Conservation (phyloP, 2,113 vertebrate genomes). For the Eubucco bourcierii region DNA sequence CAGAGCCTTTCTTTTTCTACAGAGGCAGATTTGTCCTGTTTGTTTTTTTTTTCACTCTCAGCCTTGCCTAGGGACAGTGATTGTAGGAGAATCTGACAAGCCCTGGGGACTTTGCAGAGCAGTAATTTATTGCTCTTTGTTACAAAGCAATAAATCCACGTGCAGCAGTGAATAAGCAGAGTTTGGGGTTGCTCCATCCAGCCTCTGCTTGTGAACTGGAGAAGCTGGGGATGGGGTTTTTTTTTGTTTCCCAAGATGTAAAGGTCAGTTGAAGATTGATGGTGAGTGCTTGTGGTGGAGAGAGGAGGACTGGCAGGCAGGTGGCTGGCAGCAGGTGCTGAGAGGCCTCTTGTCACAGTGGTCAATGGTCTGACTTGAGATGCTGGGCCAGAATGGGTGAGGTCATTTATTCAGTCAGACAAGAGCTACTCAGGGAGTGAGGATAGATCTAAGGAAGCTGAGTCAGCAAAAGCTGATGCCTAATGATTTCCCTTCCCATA, state of each 20-base stretch:
- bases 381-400: not conserved
- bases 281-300: not conserved
- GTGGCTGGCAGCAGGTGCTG: not conserved
- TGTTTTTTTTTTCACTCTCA: not conserved
- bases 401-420: not conserved
- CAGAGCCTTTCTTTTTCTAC: not conserved
- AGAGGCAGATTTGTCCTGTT: not conserved
- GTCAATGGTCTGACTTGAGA: not conserved
- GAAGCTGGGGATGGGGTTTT: not conserved
- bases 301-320: not conserved
- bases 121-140: conserved; percentile 21
- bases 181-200: not conserved
- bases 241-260: not conserved
- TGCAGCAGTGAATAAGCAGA: not conserved
- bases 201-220: not conserved
- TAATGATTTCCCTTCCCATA: not conserved
- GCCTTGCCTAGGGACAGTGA: not conserved
- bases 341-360: not conserved
- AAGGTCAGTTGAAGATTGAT: not conserved
- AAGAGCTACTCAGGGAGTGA: not conserved
- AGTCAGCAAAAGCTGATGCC: not conserved
- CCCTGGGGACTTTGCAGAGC: not conserved
- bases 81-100: conserved; percentile 4
- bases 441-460: not conserved
- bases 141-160: conserved; percentile 2